Percentiles rank a stretch among this genome's conserved stretches.
These are phyloP conservation scores for Aselliscus stoliczkanus DNA, from an alignment of 2,797 vertebrate species.

Conservation along the genomic window DNA sequence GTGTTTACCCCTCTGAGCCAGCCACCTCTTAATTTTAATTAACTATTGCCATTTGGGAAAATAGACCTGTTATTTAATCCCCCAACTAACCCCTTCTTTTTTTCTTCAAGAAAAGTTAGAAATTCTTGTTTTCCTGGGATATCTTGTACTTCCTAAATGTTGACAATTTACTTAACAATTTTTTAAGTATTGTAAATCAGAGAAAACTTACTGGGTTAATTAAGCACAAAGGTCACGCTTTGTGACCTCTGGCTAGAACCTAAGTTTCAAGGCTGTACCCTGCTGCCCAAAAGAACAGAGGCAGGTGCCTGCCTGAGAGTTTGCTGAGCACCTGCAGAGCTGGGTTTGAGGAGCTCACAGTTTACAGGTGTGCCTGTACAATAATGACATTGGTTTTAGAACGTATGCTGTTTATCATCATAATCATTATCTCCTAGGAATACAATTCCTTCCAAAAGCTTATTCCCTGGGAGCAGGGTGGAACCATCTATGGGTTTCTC, in stretches of 20 bases:
- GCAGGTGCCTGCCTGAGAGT: not conserved
- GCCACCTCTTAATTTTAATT: not conserved
- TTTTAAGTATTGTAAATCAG: not conserved
- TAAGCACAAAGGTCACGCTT: not conserved
- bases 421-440: not conserved
- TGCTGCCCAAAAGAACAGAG: not conserved
- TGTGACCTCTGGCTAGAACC: not conserved
- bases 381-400: not conserved
- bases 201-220: not conserved
- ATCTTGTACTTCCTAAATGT: constrained; percentile 6
- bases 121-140: not conserved
- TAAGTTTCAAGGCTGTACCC: not conserved
- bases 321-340: not conserved
- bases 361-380: not conserved
- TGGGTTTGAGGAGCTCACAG: not conserved
- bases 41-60: constrained; percentile 7
- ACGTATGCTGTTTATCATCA: not conserved
- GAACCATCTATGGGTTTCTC: not conserved
- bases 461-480: not conserved
- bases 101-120: not conserved
- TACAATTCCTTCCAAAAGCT: not conserved
- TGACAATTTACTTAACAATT: not conserved
- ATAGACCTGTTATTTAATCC: not conserved
- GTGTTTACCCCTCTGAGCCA: not conserved
- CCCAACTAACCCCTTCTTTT: not conserved